A percentile compares a stretch with the other conserved stretches of the same genome.
These are phyloP conservation scores for Hymenochirus boettgeri DNA, from an alignment of 2,113 vertebrate species.

Conservation along the genomic window DNA sequence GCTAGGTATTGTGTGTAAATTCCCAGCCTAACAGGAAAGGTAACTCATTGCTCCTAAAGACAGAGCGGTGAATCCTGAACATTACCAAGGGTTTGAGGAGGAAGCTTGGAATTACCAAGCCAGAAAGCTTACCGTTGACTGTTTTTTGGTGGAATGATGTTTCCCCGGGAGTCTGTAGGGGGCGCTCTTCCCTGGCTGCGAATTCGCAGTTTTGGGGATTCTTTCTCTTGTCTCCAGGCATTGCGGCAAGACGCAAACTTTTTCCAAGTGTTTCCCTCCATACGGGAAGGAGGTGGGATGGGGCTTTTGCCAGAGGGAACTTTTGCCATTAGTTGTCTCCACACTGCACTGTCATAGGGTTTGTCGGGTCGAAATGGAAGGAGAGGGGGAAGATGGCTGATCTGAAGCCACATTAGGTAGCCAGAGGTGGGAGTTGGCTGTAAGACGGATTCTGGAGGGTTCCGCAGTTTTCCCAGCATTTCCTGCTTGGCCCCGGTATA, in stretches of 20 bases:
- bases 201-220: conserved; percentile 45
- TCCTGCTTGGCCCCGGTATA: conserved; percentile 39
- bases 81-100: too few relatives aligned
- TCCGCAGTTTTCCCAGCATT: conserved; percentile 11
- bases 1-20: too few relatives aligned
- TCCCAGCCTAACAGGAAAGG: too few relatives aligned
- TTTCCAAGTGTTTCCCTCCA: conserved; percentile 50
- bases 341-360: conserved; percentile 51
- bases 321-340: conserved; percentile 47
- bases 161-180: conserved; percentile 39
- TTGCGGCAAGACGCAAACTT: conserved; percentile 38
- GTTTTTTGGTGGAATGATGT: conserved; percentile 42
- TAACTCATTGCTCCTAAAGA: too few relatives aligned
- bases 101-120: too few relatives aligned
- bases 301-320: background rate
- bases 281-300: conserved; percentile 51
- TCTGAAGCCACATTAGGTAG: conserved; percentile 53
- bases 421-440: conserved; percentile 42
- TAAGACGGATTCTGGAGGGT: background rate
- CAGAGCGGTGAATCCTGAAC: background rate
- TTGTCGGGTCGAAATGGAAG: conserved; percentile 39
- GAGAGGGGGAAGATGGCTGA: conserved; percentile 49
- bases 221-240: conserved; percentile 35
- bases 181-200: conserved; percentile 49
- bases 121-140: conserved; percentile 48